phyloP scores from a whole-genome alignment of 2,113 vertebrate genomes.

The Pelobates fuscus region DNA sequence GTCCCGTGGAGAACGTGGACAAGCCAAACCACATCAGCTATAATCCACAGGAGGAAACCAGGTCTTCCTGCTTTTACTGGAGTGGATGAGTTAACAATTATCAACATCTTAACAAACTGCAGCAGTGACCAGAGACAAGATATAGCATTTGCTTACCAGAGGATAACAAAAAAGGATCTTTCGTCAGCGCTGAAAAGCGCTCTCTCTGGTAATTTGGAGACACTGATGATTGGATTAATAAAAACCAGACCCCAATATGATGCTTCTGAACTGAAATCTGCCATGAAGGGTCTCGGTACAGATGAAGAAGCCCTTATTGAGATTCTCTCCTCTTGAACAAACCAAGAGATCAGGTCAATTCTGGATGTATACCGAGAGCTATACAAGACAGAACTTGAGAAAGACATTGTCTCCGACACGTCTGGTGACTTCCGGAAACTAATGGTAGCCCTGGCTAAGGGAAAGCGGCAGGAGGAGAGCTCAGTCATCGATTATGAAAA shows the following conservation, averaged over 20 bases:
- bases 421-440: slow-evolving; percentile 93
- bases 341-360: slow-evolving; percentile 81
- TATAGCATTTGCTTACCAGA: slow-evolving; percentile 90
- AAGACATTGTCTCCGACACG: slow-evolving; percentile 90
- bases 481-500: slow-evolving; percentile 85
- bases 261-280: slow-evolving; percentile 82
- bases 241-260: slow-evolving; percentile 92
- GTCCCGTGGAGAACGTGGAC: slow-evolving; percentile 22
- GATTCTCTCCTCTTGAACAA: slow-evolving; percentile 92
- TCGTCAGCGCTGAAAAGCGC: slow-evolving; percentile 83
- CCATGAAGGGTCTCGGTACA: slow-evolving; percentile 95
- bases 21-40: neutral
- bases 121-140: slow-evolving; percentile 90
- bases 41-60: too few species aligned
- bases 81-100: slow-evolving; percentile 92
- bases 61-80: slow-evolving; percentile 63
- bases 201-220: slow-evolving; percentile 86
- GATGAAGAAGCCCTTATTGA: slow-evolving; percentile 94
- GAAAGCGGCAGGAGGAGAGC: slow-evolving; percentile 79
- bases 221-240: slow-evolving; percentile 87
- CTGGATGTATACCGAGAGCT: slow-evolving; percentile 87
- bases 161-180: slow-evolving; percentile 86
- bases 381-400: slow-evolving; percentile 93
- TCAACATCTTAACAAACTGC: slow-evolving; percentile 88
- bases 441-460: slow-evolving; percentile 88